Percentiles rank a stretch among this genome's conserved stretches.
Evolutionary conservation across 1,140 invertebrate species (phyloP).

Genomic region (Choristoneura fumiferana): DNA sequence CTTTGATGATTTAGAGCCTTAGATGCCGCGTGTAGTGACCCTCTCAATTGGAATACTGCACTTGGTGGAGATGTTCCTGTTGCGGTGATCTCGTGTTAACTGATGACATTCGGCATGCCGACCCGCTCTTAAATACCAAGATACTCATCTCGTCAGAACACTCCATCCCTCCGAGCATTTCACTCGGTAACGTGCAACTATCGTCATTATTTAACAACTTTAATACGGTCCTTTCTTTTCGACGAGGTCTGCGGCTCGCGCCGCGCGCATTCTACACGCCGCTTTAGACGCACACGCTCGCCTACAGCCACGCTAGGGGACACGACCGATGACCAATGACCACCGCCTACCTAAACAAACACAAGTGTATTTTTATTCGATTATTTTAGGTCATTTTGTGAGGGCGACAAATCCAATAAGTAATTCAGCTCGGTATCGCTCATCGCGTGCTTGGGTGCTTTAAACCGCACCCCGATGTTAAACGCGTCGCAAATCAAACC

Average conservation of each 20-base stretch:
- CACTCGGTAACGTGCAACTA: constrained; percentile 70
- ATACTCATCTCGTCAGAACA: constrained; percentile 71
- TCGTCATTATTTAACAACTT: constrained; percentile 73
- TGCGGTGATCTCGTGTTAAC: constrained; percentile 65
- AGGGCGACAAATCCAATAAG: not conserved
- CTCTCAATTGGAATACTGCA: constrained; percentile 45
- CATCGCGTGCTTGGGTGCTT: constrained; percentile 11
- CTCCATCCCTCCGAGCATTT: constrained; percentile 74
- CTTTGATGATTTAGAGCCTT: constrained; percentile 34
- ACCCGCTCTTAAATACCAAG: constrained; percentile 73
- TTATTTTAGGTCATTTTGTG: not conserved
- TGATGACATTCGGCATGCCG: constrained; percentile 72
- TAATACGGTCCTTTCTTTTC: constrained; percentile 75
- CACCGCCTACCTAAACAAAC: too few species aligned
- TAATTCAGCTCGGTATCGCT: not conserved
- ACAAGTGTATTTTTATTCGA: too few species aligned
- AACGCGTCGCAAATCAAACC: constrained; percentile 10
- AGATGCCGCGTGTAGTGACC: constrained; percentile 34
- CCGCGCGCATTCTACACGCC: constrained; percentile 57
- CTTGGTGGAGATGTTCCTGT: constrained; percentile 66
- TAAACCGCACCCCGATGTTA: not conserved
- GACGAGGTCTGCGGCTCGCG: constrained; percentile 46
- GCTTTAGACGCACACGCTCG: constrained; percentile 60
- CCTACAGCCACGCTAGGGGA: constrained; percentile 21
- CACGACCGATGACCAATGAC: not conserved